Base-by-base conservation (phyloP, 2,888 invertebrate species). In the Nomada lathburiana region DNA sequence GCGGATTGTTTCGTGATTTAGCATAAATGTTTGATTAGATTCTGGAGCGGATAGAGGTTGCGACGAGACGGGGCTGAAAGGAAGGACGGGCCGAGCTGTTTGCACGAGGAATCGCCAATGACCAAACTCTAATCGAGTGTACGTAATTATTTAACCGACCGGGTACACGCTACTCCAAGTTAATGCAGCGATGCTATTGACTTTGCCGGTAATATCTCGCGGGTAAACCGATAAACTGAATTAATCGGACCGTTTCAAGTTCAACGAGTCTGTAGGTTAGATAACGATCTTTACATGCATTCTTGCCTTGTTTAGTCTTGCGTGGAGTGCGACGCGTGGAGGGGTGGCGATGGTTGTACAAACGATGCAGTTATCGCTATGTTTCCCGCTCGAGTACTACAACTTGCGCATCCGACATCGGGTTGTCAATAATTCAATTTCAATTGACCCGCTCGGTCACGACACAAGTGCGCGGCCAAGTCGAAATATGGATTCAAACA, bases 11-110 rank as follows among this genome's bases (percentile, higher is more conserved):
- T 94, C 94, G 93, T 94, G 94, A 94, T 94, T 94, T 94, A 94
- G 94, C 94, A 94, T 94, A 94, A 94, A 94, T 94, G 94, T 94
- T 94, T 94, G 93, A 94, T 94, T 94, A 93, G 94, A 94, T 94
- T 93, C 88, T 85, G 82, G 78, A 80, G 76, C 83, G 85, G 76
- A 70, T 80, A 74, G 85, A 84, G 81, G 64, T 69, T 76, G 76
- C 69, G 47, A 20, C 67, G 62, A 71, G 57, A 71, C 73, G 65
- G 53, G 73, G 76, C 68, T 76, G 73, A 36, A 36, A 47, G 42
- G 52, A 63, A 63, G 69, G 73, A 57, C 72, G 85, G 60, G 79
- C 36, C 42, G 68, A 71, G 67, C 70, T 89, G 91, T 91, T 92
- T 91, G 90, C 87, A 75, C 79, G 89, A 88, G 86, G 82, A 89